These are phyloP conservation scores for human DNA, from an alignment of 2,113 vertebrate genomes.

Conservation along the genomic window GRCh38 chrY:5306001-5306500, in stretches of 20 bases:
- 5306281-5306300: background rate
- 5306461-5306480: background rate
- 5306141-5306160: conserved; percentile 44
- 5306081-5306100: conserved; percentile 37
- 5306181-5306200: conserved; percentile 25
- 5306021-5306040: background rate
- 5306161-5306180: conserved; percentile 2
- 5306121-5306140: conserved; percentile 47
- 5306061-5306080: conserved; percentile 34
- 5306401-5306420: background rate
- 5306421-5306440: background rate
- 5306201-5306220: conserved; percentile 43
- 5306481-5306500: background rate
- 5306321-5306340: background rate
- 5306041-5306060: conserved; percentile 23
- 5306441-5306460: background rate
- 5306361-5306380: background rate
- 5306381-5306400: background rate
- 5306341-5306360: background rate
- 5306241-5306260: conserved; percentile 13
- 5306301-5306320: background rate
- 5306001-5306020: background rate
- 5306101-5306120: background rate
- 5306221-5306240: background rate
- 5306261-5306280: background rate